Evolutionary conservation across 2,888 invertebrate genomes (phyloP).

Genomic region (Isoperla grammatica): DNA sequence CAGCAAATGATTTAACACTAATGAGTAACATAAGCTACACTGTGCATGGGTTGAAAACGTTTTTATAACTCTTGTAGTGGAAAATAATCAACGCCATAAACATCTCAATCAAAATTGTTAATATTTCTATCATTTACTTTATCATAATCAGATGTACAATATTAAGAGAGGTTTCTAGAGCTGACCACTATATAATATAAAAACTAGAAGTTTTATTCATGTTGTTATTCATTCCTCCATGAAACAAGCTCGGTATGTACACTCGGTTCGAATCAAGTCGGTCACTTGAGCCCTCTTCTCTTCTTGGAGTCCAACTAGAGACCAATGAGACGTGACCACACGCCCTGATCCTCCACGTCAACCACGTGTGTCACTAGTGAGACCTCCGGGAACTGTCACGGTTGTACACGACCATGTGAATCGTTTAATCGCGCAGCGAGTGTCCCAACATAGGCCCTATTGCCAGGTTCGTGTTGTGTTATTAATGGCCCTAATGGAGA

Average conservation of each 20-base stretch:
- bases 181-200: no score
- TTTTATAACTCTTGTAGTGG: background rate
- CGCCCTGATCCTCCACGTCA: no score
- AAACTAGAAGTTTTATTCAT: no score
- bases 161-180: no score
- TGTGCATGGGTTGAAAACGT: background rate
- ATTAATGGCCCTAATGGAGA: constrained; percentile 28
- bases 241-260: no score
- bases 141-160: background rate
- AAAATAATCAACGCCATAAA: constrained; percentile 22
- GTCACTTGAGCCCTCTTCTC: no score
- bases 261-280: no score
- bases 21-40: constrained; percentile 19
- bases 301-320: no score
- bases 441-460: constrained; percentile 4
- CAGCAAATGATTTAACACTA: constrained; percentile 25
- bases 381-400: background rate
- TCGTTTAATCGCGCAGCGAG: constrained; percentile 3
- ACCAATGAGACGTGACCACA: no score
- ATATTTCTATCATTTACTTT: constrained; percentile 17
- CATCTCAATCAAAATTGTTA: constrained; percentile 21
- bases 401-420: background rate
- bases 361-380: no score
- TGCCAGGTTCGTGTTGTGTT: constrained; percentile 27
- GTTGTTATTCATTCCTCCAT: no score